Base-by-base conservation (phyloP, 1,140 invertebrate genomes). In the Sesamia nonagrioides region DNA sequence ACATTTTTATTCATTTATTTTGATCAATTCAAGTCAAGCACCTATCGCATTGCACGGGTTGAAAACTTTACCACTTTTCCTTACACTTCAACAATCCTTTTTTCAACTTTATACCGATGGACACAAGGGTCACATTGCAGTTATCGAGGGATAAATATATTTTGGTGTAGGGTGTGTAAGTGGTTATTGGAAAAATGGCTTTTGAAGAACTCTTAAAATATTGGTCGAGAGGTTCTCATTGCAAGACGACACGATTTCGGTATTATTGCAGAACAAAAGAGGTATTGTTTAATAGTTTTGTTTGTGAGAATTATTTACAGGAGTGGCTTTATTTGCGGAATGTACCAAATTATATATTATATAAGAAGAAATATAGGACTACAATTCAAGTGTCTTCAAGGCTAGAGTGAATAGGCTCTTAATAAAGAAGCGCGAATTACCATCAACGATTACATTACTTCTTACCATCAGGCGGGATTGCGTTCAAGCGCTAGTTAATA, bases 151-250 rank as follows among this genome's bases (percentile, higher is more conserved):
- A 6, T 50, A 42, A 63, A 61, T 79, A 54, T 71, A 74, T 76
- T 33, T 71, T 81, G 71, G 80, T 84, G 42, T 72, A 45, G 81
- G 83, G 85, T 82, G 83, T 80, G 78, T 82, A 82, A 93, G 91
- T 91, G 90, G 91, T 88, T 87, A 89, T 91, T 85, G 87, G 88
- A 90, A 90, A 91, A 93, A 91, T 89, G 89, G 91, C 88, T 88
- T 90, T 83, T 82, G 82, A 81, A 86, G 81, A 79, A 76, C 83
- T 78, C 86, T 87, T 84, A 79, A 87, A 84, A 85, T 85, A 79
- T 82, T 80, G 74, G 61, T 80, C 33, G 60, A 84, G 83, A 81
- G 86, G 76, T 82, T 81, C 63, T 80, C 56, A 68, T 76, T 80
- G 77, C 78, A 80, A 82, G 81, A 77, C 74, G 80, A 80, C 72